These are phyloP conservation scores for Smittia sp. DNA, from an alignment of 2,888 invertebrate species.

Conservation along the genomic window DNA sequence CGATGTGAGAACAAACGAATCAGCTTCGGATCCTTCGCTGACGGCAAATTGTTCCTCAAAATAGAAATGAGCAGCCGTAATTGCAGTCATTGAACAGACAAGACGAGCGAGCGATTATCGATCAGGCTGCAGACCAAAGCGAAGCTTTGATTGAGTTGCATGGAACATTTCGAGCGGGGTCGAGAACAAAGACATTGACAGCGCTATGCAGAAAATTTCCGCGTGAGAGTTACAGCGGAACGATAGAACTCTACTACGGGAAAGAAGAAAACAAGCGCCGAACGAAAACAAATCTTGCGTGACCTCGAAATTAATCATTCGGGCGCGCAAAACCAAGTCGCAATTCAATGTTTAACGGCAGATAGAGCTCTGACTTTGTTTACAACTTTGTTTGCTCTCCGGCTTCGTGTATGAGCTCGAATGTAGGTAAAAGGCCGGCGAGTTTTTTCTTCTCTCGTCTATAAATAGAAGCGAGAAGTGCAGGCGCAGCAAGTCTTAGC, in stretches of 20 bases:
- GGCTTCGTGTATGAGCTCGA: not conserved
- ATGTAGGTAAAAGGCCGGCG: not conserved
- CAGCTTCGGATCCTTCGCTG: slow-evolving; percentile 4
- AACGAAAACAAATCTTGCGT: not conserved
- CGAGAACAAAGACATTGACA: not conserved
- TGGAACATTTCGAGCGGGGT: not conserved
- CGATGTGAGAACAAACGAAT: no score
- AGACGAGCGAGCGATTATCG: not conserved
- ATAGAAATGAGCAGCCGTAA: not conserved
- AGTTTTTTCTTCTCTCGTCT: not conserved
- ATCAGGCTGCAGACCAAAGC: not conserved
- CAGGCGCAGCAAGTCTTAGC: not conserved
- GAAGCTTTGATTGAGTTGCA: not conserved
- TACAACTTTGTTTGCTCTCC: slow-evolving; percentile 17
- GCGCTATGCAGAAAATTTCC: not conserved
- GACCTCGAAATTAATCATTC: slow-evolving; percentile 26
- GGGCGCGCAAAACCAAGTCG: slow-evolving; percentile 19
- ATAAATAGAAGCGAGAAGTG: not conserved
- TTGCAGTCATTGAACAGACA: not conserved
- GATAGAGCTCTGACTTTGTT: not conserved
- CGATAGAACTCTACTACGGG: not conserved
- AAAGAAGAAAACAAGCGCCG: not conserved
- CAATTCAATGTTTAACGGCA: slow-evolving; percentile 8
- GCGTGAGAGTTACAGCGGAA: not conserved
- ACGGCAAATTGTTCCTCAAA: not conserved